A percentile compares a stretch with the other conserved stretches of the same genome.
phyloP scores from a whole-genome alignment of 92 coral and sea anemone species.

The Epizoanthus ramosus region DNA sequence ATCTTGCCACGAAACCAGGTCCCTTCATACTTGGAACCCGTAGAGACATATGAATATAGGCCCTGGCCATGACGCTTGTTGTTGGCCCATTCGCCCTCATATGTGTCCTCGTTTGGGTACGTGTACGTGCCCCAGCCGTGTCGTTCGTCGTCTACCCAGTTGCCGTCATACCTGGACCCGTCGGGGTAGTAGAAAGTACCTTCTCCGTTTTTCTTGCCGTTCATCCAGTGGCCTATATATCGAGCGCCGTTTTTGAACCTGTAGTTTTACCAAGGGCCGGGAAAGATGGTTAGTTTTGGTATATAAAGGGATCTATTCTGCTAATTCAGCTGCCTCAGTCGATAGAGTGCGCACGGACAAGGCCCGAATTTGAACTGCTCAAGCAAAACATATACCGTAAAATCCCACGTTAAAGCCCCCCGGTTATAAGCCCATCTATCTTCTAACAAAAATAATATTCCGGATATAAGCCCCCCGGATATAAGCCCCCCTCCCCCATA shows the following conservation, averaged over 20 bases:
- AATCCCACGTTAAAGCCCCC: too few species aligned
- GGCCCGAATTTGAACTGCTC: too few species aligned
- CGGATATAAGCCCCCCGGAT: too few species aligned
- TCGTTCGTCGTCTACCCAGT: conserved; percentile 81
- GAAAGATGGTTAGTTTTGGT: too few species aligned
- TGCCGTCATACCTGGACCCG: conserved; percentile 84
- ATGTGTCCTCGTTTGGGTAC: conserved; percentile 77
- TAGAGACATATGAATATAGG: conserved; percentile 70
- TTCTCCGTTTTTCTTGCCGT: conserved; percentile 81
- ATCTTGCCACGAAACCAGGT: conserved; percentile 83
- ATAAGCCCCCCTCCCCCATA: too few species aligned
- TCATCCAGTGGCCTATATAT: conserved; percentile 69
- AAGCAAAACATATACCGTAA: too few species aligned
- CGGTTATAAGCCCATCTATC: too few species aligned
- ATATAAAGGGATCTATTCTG: too few species aligned
- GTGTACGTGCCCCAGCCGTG: conserved; percentile 84
- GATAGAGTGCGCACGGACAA: too few species aligned
- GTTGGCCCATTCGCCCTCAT: conserved; percentile 84
- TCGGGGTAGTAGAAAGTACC: conserved; percentile 81
- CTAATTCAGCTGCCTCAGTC: too few species aligned
- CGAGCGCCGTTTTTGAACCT: conserved; percentile 92
- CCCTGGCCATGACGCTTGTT: conserved; percentile 86
- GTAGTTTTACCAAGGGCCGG: background rate
- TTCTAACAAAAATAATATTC: too few species aligned
- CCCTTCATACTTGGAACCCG: conserved; percentile 85